These are phyloP conservation scores for Albula goreensis DNA, from an alignment of 2,113 vertebrate genomes.

Conservation along the genomic window DNA sequence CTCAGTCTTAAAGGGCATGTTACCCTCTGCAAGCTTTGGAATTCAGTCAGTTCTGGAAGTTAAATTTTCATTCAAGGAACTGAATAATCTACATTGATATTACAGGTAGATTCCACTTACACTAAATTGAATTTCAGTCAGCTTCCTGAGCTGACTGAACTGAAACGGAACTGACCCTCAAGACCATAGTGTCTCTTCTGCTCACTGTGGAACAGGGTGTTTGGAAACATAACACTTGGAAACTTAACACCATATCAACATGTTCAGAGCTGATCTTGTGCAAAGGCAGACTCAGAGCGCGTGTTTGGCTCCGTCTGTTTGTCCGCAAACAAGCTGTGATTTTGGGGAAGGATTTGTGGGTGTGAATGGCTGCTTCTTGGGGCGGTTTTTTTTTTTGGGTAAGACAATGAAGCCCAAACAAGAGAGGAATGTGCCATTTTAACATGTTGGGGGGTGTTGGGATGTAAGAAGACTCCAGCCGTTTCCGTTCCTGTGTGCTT, in stretches of 20 bases:
- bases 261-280: not conserved
- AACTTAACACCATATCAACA: not conserved
- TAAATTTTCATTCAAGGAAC: not conserved
- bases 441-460: not conserved
- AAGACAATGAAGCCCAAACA: slow-evolving; percentile 18
- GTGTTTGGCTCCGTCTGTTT: not conserved
- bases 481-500: not conserved
- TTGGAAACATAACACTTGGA: not conserved
- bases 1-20: no score
- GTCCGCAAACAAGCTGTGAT: slow-evolving; percentile 7
- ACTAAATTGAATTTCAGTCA: not conserved
- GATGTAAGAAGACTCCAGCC: not conserved
- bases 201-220: not conserved
- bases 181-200: not conserved
- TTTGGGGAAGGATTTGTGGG: slow-evolving; percentile 9
- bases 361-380: not conserved
- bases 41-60: not conserved
- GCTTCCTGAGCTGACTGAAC: not conserved
- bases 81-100: no score
- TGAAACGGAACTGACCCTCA: not conserved
- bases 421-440: not conserved
- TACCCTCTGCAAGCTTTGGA: no score
- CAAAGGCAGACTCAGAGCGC: not conserved
- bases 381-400: not conserved
- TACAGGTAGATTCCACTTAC: no score